Percentiles rank a stretch among this genome's conserved stretches.
Evolutionary conservation across 2,888 invertebrate genomes (phyloP).

Genomic region (Drosophila longiperda): DNA sequence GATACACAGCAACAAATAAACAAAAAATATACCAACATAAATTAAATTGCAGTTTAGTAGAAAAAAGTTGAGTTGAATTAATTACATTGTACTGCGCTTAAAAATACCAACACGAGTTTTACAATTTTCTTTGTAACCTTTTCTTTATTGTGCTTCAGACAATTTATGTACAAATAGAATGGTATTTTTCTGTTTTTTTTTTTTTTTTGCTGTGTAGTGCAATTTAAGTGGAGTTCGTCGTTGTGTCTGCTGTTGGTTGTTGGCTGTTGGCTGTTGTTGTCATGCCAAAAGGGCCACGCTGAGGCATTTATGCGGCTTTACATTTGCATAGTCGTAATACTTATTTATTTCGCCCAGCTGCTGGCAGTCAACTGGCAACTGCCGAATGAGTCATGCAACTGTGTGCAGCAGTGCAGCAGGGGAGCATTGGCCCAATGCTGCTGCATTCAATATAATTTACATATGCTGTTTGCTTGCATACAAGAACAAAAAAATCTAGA

Average conservation of each 20-base stretch:
- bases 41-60: constrained; percentile 1
- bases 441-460: constrained; percentile 38
- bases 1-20: constrained; percentile 1
- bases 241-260: constrained; percentile 38
- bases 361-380: constrained; percentile 1
- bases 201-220: constrained; percentile 13
- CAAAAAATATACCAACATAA: not conserved
- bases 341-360: constrained; percentile 50
- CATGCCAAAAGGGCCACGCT: constrained; percentile 51
- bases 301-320: constrained; percentile 74
- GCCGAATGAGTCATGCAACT: constrained; percentile 33
- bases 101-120: not conserved
- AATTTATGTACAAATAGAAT: not conserved
- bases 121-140: not conserved
- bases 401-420: constrained; percentile 12
- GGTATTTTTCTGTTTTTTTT: not conserved
- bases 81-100: not conserved
- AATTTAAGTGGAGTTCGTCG: constrained; percentile 60
- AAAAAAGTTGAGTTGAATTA: not conserved
- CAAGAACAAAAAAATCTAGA: not conserved
- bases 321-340: constrained; percentile 70
- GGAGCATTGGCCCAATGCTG: constrained; percentile 39
- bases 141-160: not conserved
- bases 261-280: constrained; percentile 46
- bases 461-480: constrained; percentile 22